phyloP scores from a whole-genome alignment of 2,113 vertebrate species.

The Austrofundulus limnaeus region DNA sequence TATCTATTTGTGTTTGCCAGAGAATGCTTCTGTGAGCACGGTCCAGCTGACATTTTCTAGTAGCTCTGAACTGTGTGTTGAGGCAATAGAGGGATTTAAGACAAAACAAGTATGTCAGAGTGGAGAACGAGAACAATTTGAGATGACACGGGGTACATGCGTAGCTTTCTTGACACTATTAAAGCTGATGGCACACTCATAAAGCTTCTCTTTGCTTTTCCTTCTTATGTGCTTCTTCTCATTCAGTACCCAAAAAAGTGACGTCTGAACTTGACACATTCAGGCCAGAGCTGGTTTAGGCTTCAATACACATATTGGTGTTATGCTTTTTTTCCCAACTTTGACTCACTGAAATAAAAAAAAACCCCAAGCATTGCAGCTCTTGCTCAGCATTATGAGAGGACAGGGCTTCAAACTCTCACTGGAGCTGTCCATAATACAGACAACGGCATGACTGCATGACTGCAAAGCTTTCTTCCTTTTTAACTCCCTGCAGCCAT shows the following conservation, averaged over 20 bases:
- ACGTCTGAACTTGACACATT: conserved; percentile 71
- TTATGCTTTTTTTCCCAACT: conserved; percentile 28
- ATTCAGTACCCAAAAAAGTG: conserved; percentile 49
- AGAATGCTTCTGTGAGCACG: conserved; percentile 12
- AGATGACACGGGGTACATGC: conserved; percentile 45
- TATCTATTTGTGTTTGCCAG: conserved; percentile 32
- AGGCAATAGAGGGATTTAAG: conserved; percentile 36
- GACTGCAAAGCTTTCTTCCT: neutral
- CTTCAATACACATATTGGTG: conserved; percentile 55
- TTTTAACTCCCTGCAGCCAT: conserved; percentile 5
- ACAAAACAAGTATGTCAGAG: conserved; percentile 20
- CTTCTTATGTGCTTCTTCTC: conserved; percentile 43
- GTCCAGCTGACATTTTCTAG: conserved; percentile 58
- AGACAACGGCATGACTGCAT: conserved; percentile 25
- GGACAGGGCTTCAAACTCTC: conserved; percentile 29
- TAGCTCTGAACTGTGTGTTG: conserved; percentile 63
- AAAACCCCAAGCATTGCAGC: conserved; percentile 33
- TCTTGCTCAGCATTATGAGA: conserved; percentile 30
- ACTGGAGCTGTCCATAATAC: conserved; percentile 53
- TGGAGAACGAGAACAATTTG: conserved; percentile 49
- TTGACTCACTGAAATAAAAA: conserved; percentile 48
- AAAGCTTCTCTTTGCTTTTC: conserved; percentile 50
- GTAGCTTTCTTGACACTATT: conserved; percentile 64
- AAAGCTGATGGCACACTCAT: conserved; percentile 61
- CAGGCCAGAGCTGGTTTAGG: conserved; percentile 64